Percentiles rank a stretch among this genome's conserved stretches.
These are phyloP conservation scores for Coelopa pilipes DNA, from an alignment of 2,888 invertebrate species.

Conservation along the genomic window DNA sequence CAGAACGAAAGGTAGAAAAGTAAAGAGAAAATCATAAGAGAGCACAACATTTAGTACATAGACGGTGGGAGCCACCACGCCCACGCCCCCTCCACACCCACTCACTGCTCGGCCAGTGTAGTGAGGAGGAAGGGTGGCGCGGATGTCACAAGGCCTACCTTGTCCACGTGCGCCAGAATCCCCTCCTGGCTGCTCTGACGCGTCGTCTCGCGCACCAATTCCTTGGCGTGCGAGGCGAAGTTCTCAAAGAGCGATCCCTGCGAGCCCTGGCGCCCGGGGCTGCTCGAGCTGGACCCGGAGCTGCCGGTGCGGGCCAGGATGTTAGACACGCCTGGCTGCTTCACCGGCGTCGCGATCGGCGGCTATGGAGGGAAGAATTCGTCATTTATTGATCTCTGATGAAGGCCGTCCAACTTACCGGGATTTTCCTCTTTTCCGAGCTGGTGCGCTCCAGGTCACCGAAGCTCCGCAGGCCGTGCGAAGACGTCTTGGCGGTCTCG, in stretches of 20 bases:
- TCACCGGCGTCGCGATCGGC: conserved; percentile 53
- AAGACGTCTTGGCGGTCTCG: conserved; percentile 75
- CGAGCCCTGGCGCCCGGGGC: conserved; percentile 76
- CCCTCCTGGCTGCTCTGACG: conserved; percentile 91
- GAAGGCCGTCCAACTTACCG: conserved; percentile 56
- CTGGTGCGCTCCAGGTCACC: conserved; percentile 52
- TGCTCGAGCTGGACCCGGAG: conserved; percentile 71
- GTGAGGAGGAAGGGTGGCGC: not conserved
- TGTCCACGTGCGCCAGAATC: conserved; percentile 87
- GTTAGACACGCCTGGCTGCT: conserved; percentile 65
- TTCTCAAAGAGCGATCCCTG: conserved; percentile 89
- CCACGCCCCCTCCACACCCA: too few relatives aligned
- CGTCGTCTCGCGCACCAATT: conserved; percentile 86
- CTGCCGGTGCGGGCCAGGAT: conserved; percentile 75
- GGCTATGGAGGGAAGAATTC: conserved; percentile 46
- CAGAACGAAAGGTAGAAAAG: conserved; percentile 17
- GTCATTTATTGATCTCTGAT: too few relatives aligned
- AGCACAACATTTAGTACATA: conserved; percentile 50
- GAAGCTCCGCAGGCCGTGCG: conserved; percentile 45
- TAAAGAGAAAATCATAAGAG: conserved; percentile 50
- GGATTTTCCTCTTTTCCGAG: conserved; percentile 53
- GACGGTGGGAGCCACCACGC: not conserved
- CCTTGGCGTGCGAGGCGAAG: conserved; percentile 88
- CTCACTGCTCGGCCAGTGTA: too few relatives aligned
- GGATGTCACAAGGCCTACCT: conserved; percentile 74